Evolutionary conservation across 2,797 vertebrate genomes (phyloP), one percentile per base, ranked within the genome.

Genomic region (Macrochelys suwanniensis): DNA sequence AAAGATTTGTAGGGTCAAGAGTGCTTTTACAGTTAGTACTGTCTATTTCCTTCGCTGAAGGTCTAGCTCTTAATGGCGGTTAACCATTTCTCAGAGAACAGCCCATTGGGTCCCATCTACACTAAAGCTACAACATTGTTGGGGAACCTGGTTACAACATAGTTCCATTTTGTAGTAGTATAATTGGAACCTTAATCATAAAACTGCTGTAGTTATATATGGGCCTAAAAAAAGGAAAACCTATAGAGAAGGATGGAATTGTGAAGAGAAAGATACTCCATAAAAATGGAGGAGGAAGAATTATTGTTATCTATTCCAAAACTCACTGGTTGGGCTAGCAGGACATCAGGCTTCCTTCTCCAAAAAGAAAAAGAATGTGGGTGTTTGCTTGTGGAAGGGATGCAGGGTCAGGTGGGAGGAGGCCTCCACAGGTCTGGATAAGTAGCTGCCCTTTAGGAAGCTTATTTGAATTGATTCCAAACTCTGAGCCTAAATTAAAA

Each of bases 401-500:
- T 71, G 19, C 68, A 71, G n/a, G n/a, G 68, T 42, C 33, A 21
- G 37, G 19, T 42, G 37, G 3, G 49, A 89, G 83, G 10, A 89
- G 83, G 8, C 15, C 13, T 42, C 12, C 37, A 37, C 51, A 0
- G 31, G 11, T 53, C 51, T 78, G 71, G 57, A 79, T 65, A 92
- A 49, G 25, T 82, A 80, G 59, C 19, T 89, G 78, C 37, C 47
- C 37, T 80, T 49, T 28, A 92, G 61, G 50, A 85, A 94, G 54
- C 57, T 23, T 87, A 47, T 54, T 42, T 7, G 12, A 92, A 45
- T 33, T 80, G 26, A 51, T 86, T 81, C 2, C 25, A 74, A 85
- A 88, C 5, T 25, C 33, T 89, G 33, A 71, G 89, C 28, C 59
- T 61, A 33, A 31, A 16, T 6, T 31, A 61, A 54, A 83, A 12